Conservation (phyloP, 2,797 vertebrate genomes). For the Chanos chanos region DNA sequence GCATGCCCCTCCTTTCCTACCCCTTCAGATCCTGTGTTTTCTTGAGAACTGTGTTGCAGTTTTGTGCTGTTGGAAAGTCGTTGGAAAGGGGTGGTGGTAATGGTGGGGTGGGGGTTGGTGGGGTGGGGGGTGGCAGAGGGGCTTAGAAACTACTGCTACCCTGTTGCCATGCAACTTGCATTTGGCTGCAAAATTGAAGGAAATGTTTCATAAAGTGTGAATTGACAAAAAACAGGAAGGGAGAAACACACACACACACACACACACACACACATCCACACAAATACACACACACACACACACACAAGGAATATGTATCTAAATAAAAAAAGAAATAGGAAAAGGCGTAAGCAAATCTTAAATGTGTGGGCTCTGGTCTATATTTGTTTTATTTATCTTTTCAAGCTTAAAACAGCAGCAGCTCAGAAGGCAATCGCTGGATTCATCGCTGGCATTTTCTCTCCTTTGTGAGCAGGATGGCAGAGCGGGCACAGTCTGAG, state of each 20-base stretch:
- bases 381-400: conserved; percentile 35
- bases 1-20: conserved; percentile 4
- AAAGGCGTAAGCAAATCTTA: neutral
- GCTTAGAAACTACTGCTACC: conserved; percentile 45
- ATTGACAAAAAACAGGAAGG: conserved; percentile 26
- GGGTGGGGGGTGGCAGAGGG: conserved; percentile 36
- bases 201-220: conserved; percentile 55
- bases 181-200: conserved; percentile 47
- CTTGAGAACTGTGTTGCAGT: conserved; percentile 57
- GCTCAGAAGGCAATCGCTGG: conserved; percentile 29
- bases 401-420: conserved; percentile 23
- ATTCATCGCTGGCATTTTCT: conserved; percentile 24
- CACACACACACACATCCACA: too few species aligned
- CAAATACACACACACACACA: too few species aligned
- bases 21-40: conserved; percentile 57
- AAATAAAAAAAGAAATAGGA: neutral
- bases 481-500: neutral
- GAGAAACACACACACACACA: too few species aligned
- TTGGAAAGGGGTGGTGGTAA: conserved; percentile 18
- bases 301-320: conserved; percentile 22
- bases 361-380: conserved; percentile 15
- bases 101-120: conserved; percentile 29
- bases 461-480: conserved; percentile 31
- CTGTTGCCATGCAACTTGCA: conserved; percentile 57
- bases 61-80: conserved; percentile 33